phyloP scores from a whole-genome alignment of 2,888 invertebrate genomes.

The Habrosyne pyritoides region DNA sequence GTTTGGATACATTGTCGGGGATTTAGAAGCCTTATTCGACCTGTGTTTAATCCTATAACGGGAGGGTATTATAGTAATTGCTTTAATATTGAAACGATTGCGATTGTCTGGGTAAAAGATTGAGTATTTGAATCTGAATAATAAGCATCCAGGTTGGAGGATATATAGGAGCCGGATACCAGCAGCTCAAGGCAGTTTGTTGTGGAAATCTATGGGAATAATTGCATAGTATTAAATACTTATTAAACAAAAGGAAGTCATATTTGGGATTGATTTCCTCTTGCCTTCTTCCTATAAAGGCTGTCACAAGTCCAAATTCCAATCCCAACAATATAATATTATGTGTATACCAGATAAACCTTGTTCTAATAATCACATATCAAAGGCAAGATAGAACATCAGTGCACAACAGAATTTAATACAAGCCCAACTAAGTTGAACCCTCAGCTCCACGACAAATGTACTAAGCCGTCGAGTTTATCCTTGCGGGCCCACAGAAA shows the following conservation, averaged over 20 bases:
- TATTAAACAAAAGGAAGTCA: too few relatives aligned
- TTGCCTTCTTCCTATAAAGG: too few relatives aligned
- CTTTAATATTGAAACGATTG: slow-evolving; percentile 5
- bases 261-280: too few relatives aligned
- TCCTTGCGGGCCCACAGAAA: slow-evolving; percentile 46
- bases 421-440: neutral
- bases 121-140: neutral
- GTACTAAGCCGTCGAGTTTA: slow-evolving; percentile 53
- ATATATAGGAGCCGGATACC: neutral
- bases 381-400: neutral
- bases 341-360: neutral
- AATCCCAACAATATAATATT: too few relatives aligned
- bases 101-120: neutral
- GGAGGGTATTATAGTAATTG: slow-evolving; percentile 7
- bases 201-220: too few relatives aligned
- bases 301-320: too few relatives aligned
- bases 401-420: neutral
- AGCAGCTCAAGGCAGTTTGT: too few relatives aligned
- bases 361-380: neutral
- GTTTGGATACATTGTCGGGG: slow-evolving; percentile 31
- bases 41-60: slow-evolving; percentile 5
- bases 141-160: neutral
- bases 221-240: too few relatives aligned
- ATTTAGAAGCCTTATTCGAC: slow-evolving; percentile 14
- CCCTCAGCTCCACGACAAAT: slow-evolving; percentile 39